Base-by-base conservation (phyloP, 2,113 vertebrate species). In the Tursiops truncatus region DNA sequence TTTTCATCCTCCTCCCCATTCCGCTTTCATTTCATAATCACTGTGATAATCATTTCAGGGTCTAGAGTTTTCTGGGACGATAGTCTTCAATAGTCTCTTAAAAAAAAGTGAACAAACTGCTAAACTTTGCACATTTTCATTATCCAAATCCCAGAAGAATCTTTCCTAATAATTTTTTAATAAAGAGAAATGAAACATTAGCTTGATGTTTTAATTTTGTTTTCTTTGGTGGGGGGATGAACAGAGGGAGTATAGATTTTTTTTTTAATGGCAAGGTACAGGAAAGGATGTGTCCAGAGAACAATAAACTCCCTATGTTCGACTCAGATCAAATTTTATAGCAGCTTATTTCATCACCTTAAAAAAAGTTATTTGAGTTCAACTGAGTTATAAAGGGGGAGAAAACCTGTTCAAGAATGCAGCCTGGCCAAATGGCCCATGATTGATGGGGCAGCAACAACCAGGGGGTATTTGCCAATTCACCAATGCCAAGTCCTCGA, bases 381-480 rank as follows among this genome's bases (percentile, higher is more conserved):
- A 97, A 96, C 92, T 97, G 60, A 85, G 33, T 98, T 98, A 96
- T 94, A 95, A 97, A 97, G 71, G 87, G 73, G 70, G 41, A 89
- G 65, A 93, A 97, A 95, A 96, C 62, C 90, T 97, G 87, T 95
- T 98, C 77, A 98, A 97, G 97, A 98, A 97, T 95, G 95, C 71
- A 92, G 95, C 17, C 97, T 97, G 96, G 98, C 98, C 98, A 98
- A 98, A 97, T 77, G 89, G 98, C 96, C 98, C 84, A 53, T 77
- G 38, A 98, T 98, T 98, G 98, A 98, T 98, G 97, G 98, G 91
- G 91, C 94, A 97, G 89, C 95, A 98, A 93, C 95, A 97, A 98
- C 97, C 94, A 97, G 93, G 1, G 94, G 98, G 97, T 98, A 98
- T 98, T 98, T 98, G 97, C 98, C 97, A 97, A 97, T 97, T 97